phyloP scores from a whole-genome alignment of 2,797 vertebrate genomes.

The Anabas testudineus region DNA sequence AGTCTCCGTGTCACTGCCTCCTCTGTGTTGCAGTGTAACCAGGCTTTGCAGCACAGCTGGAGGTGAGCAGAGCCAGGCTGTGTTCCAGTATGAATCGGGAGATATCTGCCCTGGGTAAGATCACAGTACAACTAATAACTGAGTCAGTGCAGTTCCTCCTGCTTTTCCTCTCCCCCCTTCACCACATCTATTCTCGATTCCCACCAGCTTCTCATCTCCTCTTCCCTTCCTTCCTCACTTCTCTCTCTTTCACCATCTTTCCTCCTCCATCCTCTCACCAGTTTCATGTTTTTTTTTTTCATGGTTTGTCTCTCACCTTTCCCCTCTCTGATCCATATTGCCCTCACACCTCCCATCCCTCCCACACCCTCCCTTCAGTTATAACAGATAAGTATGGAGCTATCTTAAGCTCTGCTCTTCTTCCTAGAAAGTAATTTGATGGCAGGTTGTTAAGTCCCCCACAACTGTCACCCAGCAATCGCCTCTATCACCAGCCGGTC shows the following conservation, averaged over 20 bases:
- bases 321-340: neutral
- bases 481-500: conserved; percentile 37
- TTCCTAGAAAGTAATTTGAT: conserved; percentile 66
- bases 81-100: conserved; percentile 24
- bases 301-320: neutral
- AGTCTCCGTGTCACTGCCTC: neutral
- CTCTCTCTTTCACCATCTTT: too few species aligned
- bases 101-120: conserved; percentile 20
- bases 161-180: neutral
- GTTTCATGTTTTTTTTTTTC: too few species aligned
- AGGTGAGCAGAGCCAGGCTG: neutral
- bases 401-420: conserved; percentile 54
- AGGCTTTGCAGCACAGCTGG: conserved; percentile 4
- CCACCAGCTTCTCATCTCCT: too few species aligned
- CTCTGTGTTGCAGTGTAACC: neutral
- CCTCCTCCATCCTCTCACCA: neutral
- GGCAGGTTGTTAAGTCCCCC: conserved; percentile 57
- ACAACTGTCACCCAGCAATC: conserved; percentile 47
- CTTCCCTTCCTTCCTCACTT: neutral
- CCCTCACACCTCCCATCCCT: neutral
- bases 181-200: neutral
- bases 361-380: conserved; percentile 9
- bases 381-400: conserved; percentile 42
- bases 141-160: neutral
- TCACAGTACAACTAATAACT: conserved; percentile 7